phyloP scores from a whole-genome alignment of 2,888 invertebrate genomes.

The Ellobium chinense region DNA sequence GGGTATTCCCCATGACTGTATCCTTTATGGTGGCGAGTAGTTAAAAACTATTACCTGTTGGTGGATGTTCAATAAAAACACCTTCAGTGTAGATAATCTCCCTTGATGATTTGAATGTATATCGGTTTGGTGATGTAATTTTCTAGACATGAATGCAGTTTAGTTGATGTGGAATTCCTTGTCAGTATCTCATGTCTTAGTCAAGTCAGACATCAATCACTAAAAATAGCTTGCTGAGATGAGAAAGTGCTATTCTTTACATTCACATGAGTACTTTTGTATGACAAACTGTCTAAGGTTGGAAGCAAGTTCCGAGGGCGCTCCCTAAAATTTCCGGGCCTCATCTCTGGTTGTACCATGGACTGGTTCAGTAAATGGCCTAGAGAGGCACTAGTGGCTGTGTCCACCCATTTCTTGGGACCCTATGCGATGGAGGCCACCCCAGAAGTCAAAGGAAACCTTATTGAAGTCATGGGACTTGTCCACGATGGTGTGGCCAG shows the following conservation, averaged over 20 bases:
- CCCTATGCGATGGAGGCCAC: constrained; percentile 90
- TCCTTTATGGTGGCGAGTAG: no score
- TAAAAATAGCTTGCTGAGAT: no score
- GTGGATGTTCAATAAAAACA: neutral
- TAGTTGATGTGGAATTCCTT: no score
- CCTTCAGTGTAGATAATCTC: neutral
- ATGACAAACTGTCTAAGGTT: constrained; percentile 81
- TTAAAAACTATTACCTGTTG: neutral
- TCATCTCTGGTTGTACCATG: constrained; percentile 94
- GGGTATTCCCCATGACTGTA: neutral
- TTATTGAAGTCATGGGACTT: constrained; percentile 90
- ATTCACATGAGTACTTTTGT: no score
- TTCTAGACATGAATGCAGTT: no score
- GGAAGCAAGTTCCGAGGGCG: constrained; percentile 93
- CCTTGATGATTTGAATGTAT: no score
- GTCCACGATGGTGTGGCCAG: constrained; percentile 91
- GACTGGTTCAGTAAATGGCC: constrained; percentile 97
- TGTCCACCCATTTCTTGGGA: constrained; percentile 87
- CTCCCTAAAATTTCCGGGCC: constrained; percentile 91
- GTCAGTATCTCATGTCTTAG: no score
- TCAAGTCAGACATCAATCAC: no score
- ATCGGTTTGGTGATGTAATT: no score
- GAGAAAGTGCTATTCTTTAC: no score
- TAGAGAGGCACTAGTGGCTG: constrained; percentile 89
- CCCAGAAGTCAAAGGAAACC: constrained; percentile 84